Conservation (phyloP, 2,888 invertebrate species). For the Steinernema scapterisci region DNA sequence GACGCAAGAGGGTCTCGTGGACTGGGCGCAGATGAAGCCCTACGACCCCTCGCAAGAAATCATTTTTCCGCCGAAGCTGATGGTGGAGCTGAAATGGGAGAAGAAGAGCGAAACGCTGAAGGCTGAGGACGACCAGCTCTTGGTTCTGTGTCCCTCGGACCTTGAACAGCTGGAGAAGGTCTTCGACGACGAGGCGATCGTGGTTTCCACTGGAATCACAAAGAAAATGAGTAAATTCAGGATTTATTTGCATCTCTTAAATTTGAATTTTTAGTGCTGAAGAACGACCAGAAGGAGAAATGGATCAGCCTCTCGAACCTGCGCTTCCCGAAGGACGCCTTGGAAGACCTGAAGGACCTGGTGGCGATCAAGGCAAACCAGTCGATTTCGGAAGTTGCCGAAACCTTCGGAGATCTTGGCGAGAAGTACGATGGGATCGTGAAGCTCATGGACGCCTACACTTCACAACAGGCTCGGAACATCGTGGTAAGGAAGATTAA, state of each 20-base stretch:
- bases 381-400: slow-evolving; percentile 1
- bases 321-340: not conserved
- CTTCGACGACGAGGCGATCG: not conserved
- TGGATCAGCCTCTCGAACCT: slow-evolving; percentile 44
- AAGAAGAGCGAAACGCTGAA: slow-evolving; percentile 40
- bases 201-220: slow-evolving; percentile 21
- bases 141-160: not conserved
- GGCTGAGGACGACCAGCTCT: slow-evolving; percentile 33
- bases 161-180: not conserved
- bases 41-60: slow-evolving; percentile 73
- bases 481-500: slow-evolving; percentile 41
- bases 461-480: slow-evolving; percentile 68
- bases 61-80: slow-evolving; percentile 79
- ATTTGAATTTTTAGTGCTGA: slow-evolving; percentile 72
- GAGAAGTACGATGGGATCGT: not conserved
- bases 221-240: not conserved
- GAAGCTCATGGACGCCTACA: slow-evolving; percentile 59
- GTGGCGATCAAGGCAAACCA: not conserved
- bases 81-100: slow-evolving; percentile 69
- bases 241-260: not conserved
- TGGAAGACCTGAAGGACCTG: slow-evolving; percentile 64
- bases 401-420: not conserved
- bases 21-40: slow-evolving; percentile 40
- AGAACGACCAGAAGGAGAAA: slow-evolving; percentile 86
- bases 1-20: slow-evolving; percentile 11